Percentiles rank a stretch among this genome's conserved stretches.
These are phyloP conservation scores for Nematopogon swammerdamellus DNA, from an alignment of 2,888 invertebrate species.

Conservation along the genomic window DNA sequence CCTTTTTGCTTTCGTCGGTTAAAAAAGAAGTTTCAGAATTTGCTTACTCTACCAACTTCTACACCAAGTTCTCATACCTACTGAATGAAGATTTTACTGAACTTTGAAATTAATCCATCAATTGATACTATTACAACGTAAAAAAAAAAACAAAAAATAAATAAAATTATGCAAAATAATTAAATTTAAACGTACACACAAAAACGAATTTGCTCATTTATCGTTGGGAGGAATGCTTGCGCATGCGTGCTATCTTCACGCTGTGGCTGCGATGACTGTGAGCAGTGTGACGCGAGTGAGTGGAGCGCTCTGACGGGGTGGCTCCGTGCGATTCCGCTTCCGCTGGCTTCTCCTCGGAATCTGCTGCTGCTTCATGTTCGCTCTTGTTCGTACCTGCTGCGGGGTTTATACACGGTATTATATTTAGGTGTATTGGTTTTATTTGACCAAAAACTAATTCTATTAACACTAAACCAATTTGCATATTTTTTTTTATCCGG, in stretches of 20 bases:
- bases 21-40: too few species aligned
- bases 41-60: too few species aligned
- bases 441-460: too few species aligned
- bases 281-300: constrained; percentile 31
- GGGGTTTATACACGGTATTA: too few species aligned
- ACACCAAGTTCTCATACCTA: too few species aligned
- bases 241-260: constrained; percentile 35
- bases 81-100: too few species aligned
- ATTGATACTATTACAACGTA: not conserved
- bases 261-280: constrained; percentile 43
- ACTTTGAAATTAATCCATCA: too few species aligned
- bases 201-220: not conserved
- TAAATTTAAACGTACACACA: too few species aligned
- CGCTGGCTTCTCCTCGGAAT: constrained; percentile 20
- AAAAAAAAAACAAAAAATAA: constrained; percentile 1
- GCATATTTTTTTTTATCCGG: too few species aligned
- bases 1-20: too few species aligned
- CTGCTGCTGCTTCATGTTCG: constrained; percentile 15
- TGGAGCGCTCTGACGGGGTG: constrained; percentile 34
- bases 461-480: too few species aligned
- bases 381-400: not conserved
- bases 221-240: constrained; percentile 17
- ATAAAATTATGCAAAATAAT: not conserved
- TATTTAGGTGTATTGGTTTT: too few species aligned
- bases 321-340: constrained; percentile 24